phyloP scores from a whole-genome alignment of 2,113 vertebrate genomes.

The Prunella himalayana region DNA sequence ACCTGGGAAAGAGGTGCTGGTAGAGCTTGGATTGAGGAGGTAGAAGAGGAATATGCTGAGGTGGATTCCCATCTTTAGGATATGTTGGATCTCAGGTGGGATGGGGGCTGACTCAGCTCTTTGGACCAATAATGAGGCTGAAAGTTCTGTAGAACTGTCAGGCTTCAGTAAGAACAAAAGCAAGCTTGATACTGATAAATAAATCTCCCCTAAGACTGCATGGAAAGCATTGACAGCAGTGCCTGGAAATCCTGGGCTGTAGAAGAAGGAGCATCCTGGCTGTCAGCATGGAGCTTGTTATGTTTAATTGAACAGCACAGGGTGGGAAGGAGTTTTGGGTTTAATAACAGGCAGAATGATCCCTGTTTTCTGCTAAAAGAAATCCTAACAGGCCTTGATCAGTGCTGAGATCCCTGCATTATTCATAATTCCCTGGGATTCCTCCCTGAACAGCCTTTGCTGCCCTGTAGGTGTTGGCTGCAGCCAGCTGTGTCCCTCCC shows the following conservation, averaged over 20 bases:
- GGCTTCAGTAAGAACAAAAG: not conserved
- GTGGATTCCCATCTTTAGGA: not conserved
- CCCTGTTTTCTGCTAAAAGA: not conserved
- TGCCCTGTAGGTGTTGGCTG: not conserved
- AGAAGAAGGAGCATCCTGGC: not conserved
- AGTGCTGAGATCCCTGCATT: not conserved
- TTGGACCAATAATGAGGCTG: not conserved
- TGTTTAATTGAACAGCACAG: not conserved
- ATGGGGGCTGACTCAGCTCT: not conserved
- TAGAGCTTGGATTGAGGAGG: not conserved
- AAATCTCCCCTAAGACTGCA: not conserved
- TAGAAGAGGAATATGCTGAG: not conserved
- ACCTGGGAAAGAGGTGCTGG: not conserved
- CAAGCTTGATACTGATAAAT: rapidly evolving
- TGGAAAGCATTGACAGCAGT: not conserved
- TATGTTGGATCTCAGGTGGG: not conserved
- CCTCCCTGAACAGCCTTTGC: not conserved
- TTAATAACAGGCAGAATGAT: not conserved
- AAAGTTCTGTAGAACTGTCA: too few relatives aligned
- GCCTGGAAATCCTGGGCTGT: not conserved
- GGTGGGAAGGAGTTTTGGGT: not conserved
- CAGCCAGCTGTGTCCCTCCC: not conserved
- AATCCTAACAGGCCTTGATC: not conserved
- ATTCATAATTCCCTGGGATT: not conserved
- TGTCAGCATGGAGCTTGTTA: not conserved